A percentile compares a stretch with the other conserved stretches of the same genome.
These are phyloP conservation scores for Lethocerus indicus DNA, from an alignment of 1,140 invertebrate species.

Conservation along the genomic window DNA sequence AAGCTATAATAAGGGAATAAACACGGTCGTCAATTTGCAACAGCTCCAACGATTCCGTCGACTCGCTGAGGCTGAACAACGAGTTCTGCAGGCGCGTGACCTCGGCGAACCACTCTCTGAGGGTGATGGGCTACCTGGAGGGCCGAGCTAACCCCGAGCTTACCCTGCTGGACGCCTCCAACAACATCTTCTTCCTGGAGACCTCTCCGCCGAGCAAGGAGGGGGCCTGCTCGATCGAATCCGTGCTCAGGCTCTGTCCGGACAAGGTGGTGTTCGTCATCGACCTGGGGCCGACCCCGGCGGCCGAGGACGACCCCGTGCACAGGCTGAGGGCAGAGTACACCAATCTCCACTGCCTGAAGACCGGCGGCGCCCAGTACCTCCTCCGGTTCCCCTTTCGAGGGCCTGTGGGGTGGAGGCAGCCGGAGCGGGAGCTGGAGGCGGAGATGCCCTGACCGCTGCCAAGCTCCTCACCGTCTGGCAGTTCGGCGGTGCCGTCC, in stretches of 20 bases:
- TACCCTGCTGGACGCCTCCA: background rate
- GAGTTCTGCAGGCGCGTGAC: constrained; percentile 2
- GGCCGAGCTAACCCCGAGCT: background rate
- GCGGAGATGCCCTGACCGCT: background rate
- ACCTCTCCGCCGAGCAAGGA: background rate
- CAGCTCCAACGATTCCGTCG: too few species aligned
- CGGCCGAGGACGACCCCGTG: too few species aligned
- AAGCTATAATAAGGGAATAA: too few species aligned
- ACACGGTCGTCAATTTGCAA: too few species aligned
- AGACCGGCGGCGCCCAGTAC: too few species aligned
- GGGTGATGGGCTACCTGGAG: background rate
- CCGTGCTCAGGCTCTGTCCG: constrained; percentile 1
- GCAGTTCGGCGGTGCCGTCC: constrained; percentile 9
- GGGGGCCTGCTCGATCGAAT: constrained; percentile 4
- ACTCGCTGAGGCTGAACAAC: background rate
- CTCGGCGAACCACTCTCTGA: background rate
- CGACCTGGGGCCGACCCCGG: too few species aligned
- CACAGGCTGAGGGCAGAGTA: too few species aligned
- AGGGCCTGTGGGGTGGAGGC: constrained; percentile 4
- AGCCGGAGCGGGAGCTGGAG: too few species aligned
- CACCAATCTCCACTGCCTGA: too few species aligned
- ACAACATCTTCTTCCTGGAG: constrained; percentile 4
- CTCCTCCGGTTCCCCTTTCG: background rate
- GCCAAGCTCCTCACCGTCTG: constrained; percentile 7
- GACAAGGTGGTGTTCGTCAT: background rate